Evolutionary conservation across 1,140 invertebrate genomes (phyloP), one percentile per base, ranked within the genome.

Genomic region (Zaprionus taronus): DNA sequence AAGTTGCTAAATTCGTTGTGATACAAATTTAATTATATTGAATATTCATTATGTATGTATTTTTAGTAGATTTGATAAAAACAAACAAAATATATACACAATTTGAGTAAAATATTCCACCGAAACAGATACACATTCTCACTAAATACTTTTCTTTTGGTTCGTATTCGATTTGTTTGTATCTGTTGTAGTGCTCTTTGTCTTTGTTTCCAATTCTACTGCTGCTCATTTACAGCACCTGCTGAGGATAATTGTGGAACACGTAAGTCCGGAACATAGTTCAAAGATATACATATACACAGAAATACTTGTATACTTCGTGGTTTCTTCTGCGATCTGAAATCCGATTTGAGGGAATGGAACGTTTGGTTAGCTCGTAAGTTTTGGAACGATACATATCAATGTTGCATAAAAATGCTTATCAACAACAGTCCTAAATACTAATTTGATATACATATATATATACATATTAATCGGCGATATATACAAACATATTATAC

Each of bases 1-100:
- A 91, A 87, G 87, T 91, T 81, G 85, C 85, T 87, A 91, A 64
- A 90, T 89, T 89, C 76, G 79, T 89, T 89, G 85, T 89, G 85
- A 91, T 90, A 89, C 63, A 89, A 90, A 80, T 85, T 86, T 91
- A 84, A 67, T 58, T 83, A 81, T 87, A 81, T 79, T 71, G 58
- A 81, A 81, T 87, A 79, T 79, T 71, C 53, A 81, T 78, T 86
- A 86, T 82, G 79, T 79, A 84, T 87, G 84, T 89, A 89, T 76
- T 84, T 89, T 90, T 90, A 89, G 84, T 89, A 89, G 84, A 90
- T 90, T 81, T 84, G 64, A 79, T 83, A 85, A 65, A 26, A 66
- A 55, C 49, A 53, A 66, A 83, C 80, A 87, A 89, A 90, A 89
- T 84, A 84, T 84, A 89, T 81, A 87, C 80, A 89, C 81, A 58